phyloP scores from a whole-genome alignment of 2,888 invertebrate species.

The Alitta virens region DNA sequence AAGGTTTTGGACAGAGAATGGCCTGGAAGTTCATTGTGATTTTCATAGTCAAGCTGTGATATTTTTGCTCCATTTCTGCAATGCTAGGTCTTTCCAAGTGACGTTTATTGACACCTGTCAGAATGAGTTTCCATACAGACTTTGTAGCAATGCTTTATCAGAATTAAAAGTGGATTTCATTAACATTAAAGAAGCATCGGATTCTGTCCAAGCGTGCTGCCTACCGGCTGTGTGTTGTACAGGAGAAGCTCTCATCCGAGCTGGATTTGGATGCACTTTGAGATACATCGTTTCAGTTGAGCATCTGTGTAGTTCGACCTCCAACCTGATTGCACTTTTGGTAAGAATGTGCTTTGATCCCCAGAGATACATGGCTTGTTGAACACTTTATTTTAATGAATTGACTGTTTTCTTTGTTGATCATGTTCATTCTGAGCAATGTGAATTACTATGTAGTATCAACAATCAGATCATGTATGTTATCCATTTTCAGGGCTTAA shows the following conservation, averaged over 20 bases:
- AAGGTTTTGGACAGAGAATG: too few species aligned
- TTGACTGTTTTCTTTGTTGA: too few species aligned
- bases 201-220: not conserved
- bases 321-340: not conserved
- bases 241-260: not conserved
- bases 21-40: too few species aligned
- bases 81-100: not conserved
- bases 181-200: not conserved
- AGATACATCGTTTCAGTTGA: not conserved
- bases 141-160: not conserved
- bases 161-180: not conserved
- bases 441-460: too few species aligned
- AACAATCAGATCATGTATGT: too few species aligned
- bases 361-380: not conserved
- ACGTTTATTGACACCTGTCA: not conserved
- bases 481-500: conserved; percentile 8
- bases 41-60: not conserved
- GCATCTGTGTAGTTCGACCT: not conserved
- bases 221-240: not conserved
- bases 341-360: not conserved
- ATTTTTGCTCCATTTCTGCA: not conserved
- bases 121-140: too few species aligned
- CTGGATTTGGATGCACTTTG: not conserved
- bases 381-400: not conserved
- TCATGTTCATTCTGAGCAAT: too few species aligned